Evolutionary conservation across 1,140 invertebrate genomes (phyloP).

Genomic region (Oncopodura yosiiana): DNA sequence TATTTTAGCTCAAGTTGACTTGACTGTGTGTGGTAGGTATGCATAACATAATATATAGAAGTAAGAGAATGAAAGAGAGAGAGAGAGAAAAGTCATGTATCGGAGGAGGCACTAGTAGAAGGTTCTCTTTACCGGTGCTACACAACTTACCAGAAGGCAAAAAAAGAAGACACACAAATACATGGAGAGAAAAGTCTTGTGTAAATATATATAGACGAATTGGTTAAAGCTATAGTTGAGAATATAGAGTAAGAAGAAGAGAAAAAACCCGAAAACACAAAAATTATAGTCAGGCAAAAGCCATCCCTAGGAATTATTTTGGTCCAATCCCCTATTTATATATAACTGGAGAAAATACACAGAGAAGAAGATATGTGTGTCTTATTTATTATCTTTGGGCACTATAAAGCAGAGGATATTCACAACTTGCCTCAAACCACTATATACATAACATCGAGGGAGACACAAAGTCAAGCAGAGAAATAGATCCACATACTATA

Average conservation of each 20-base stretch:
- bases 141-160: not conserved
- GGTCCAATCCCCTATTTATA: constrained; percentile 23
- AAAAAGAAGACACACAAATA: constrained; percentile 1
- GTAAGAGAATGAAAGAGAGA: no score
- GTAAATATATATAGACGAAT: not conserved
- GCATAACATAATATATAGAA: no score
- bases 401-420: constrained; percentile 23
- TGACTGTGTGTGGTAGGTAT: no score
- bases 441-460: not conserved
- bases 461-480: not conserved
- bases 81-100: no score
- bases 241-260: constrained; percentile 16
- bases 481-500: not conserved
- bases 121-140: no score
- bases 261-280: constrained; percentile 21
- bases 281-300: constrained; percentile 25
- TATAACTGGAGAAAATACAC: no score
- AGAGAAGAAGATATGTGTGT: no score
- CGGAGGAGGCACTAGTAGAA: no score
- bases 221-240: no score
- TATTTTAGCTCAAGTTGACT: no score
- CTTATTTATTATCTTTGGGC: constrained; percentile 32
- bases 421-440: not conserved
- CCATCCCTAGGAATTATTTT: constrained; percentile 31
- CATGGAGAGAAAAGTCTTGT: not conserved